These are phyloP conservation scores for Sylvietta virens DNA, from an alignment of 2,113 vertebrate genomes.

Conservation along the genomic window DNA sequence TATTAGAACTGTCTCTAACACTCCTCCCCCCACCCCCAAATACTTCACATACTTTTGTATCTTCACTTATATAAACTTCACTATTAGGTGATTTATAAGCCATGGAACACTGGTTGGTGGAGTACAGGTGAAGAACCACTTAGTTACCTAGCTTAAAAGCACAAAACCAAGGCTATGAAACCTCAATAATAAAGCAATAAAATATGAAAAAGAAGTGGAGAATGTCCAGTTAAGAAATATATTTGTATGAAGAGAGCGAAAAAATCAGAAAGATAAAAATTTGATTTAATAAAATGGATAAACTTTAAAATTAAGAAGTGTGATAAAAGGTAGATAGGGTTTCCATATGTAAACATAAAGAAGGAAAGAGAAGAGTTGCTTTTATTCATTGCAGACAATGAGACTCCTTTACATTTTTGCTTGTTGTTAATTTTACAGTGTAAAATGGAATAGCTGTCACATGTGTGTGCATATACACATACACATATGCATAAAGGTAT, in stretches of 20 bases:
- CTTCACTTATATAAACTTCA: not conserved
- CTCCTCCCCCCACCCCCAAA: rapidly evolving
- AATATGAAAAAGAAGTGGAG: not conserved
- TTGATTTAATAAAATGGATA: not conserved
- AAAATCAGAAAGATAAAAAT: not conserved
- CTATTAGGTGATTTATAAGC: not conserved
- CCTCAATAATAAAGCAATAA: not conserved
- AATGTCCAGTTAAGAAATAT: not conserved
- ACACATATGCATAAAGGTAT: not conserved
- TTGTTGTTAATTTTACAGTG: not conserved
- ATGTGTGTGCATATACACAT: not conserved
- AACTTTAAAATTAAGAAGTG: not conserved
- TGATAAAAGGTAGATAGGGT: not conserved
- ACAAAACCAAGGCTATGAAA: not conserved
- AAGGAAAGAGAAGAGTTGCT: not conserved
- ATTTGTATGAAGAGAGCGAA: not conserved
- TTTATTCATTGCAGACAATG: not conserved
- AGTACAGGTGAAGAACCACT: not conserved
- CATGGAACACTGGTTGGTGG: not conserved
- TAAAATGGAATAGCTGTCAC: not conserved
- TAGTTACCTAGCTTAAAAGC: not conserved
- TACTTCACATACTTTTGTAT: not conserved
- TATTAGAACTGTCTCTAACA: not conserved
- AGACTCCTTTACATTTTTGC: not conserved
- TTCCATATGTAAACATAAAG: not conserved